Conservation (phyloP, 2,888 invertebrate species). For the Bruchidius siliquastri region DNA sequence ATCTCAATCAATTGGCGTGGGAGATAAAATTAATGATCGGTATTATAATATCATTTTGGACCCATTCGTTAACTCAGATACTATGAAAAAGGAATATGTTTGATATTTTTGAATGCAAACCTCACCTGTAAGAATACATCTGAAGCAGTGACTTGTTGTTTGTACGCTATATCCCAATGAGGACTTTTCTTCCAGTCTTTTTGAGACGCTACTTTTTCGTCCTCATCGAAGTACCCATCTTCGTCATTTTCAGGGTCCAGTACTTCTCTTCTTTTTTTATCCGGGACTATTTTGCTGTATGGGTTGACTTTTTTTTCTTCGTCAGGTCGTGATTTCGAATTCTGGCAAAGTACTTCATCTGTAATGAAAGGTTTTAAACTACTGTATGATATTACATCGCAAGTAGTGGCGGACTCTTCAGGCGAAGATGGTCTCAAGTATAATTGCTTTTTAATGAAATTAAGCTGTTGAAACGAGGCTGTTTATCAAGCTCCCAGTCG, state of each 20-base stretch:
- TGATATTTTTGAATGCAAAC: background rate
- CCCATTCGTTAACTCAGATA: no score
- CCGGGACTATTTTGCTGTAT: constrained; percentile 35
- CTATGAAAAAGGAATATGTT: no score
- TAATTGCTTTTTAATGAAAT: no score
- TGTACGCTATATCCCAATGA: constrained; percentile 75
- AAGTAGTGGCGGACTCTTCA: no score
- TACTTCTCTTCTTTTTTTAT: constrained; percentile 26
- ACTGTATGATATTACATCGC: no score
- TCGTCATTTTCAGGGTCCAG: constrained; percentile 12
- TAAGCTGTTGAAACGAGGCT: no score
- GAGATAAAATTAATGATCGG: no score
- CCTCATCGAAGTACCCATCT: constrained; percentile 44
- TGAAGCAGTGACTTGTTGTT: constrained; percentile 79
- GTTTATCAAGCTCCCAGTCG: no score
- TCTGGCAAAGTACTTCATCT: background rate
- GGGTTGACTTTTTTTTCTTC: constrained; percentile 34
- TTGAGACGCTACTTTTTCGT: constrained; percentile 36
- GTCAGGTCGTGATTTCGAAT: background rate
- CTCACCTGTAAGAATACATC: constrained; percentile 79
- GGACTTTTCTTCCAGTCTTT: constrained; percentile 60
- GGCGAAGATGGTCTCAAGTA: no score
- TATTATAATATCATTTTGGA: no score
- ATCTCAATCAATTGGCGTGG: no score
- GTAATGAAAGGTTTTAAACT: no score